Evolutionary conservation across 2,797 vertebrate genomes (phyloP).

Genomic region (Pseudochirops cupreus): DNA sequence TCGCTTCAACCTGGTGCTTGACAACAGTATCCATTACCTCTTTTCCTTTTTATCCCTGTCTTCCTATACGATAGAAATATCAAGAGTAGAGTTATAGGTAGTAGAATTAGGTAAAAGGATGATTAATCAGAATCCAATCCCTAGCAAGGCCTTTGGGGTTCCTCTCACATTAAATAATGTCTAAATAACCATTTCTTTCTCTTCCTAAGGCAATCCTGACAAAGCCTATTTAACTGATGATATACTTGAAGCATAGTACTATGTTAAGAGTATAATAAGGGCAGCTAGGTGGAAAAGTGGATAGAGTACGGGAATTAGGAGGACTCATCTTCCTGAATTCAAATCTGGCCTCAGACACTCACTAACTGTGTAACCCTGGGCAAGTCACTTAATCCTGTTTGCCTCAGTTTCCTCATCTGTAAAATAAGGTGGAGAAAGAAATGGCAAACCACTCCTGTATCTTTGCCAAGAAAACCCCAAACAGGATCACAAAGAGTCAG

Average conservation of each 20-base stretch:
- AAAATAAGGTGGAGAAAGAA: background rate
- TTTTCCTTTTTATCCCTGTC: background rate
- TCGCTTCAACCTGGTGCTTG: background rate
- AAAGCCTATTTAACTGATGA: background rate
- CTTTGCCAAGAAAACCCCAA: background rate
- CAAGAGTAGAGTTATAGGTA: background rate
- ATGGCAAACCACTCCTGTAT: background rate
- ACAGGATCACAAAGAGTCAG: background rate
- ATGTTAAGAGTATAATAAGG: background rate
- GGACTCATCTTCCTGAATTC: background rate
- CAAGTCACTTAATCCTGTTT: background rate
- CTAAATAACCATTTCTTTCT: background rate
- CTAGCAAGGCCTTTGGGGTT: background rate
- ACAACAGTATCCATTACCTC: background rate
- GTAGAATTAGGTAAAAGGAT: background rate
- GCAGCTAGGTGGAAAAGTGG: background rate
- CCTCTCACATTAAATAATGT: background rate
- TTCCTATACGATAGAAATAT: background rate
- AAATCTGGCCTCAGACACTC: background rate
- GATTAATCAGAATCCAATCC: background rate
- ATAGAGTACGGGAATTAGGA: background rate
- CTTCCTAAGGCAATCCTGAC: background rate
- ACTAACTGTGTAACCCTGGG: background rate
- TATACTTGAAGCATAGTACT: background rate
- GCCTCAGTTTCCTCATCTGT: background rate